Evolutionary conservation across 2,113 vertebrate species (phyloP).

Genomic region (Eupsittula cactorum): DNA sequence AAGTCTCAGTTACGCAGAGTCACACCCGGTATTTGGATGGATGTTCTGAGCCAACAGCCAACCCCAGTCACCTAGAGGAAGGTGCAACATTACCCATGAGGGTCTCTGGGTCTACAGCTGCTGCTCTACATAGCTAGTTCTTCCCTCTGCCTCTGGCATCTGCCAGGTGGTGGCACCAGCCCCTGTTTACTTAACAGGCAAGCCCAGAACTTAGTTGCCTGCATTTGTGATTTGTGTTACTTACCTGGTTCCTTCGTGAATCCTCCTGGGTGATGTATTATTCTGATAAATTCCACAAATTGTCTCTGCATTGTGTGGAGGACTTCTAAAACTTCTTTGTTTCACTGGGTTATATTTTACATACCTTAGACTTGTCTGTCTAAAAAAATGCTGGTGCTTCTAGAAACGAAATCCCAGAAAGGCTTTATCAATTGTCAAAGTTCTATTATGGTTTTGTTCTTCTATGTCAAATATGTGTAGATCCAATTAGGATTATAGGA

Average conservation of each 20-base stretch:
- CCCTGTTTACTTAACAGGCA: neutral
- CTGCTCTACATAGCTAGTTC: neutral
- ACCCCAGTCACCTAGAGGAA: neutral
- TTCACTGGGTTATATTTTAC: neutral
- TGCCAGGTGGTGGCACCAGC: neutral
- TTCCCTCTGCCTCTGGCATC: neutral
- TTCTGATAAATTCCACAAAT: neutral
- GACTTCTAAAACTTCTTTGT: neutral
- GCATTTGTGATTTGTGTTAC: neutral
- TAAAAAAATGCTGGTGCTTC: neutral
- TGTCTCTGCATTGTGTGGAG: neutral
- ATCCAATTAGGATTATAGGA: neutral
- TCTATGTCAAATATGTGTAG: neutral
- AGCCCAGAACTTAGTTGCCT: neutral
- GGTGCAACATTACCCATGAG: too few relatives aligned
- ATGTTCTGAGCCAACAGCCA: neutral
- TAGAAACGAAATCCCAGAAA: neutral
- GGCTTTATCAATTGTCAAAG: neutral
- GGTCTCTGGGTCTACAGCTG: too few relatives aligned
- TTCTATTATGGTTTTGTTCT: neutral
- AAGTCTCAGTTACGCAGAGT: neutral
- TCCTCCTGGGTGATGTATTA: neutral
- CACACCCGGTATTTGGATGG: neutral
- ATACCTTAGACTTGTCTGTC: neutral
- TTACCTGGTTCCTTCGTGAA: neutral